Conservation (phyloP, 2,113 vertebrate genomes). For the Uropsilus gracilis region DNA sequence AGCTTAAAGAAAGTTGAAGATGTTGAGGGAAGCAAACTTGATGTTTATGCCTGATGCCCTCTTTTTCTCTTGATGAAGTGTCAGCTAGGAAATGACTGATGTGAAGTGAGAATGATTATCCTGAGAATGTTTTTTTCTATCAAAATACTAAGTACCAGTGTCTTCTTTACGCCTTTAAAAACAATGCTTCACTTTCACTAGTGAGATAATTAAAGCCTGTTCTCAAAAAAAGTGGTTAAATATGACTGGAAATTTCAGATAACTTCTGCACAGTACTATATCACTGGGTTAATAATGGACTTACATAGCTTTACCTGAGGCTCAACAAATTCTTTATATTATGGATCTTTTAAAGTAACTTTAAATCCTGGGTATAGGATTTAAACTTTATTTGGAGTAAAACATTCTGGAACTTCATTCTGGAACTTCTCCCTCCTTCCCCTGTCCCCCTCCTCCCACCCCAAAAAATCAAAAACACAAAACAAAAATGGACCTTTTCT, state of each 20-base stretch:
- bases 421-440: too few relatives aligned
- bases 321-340: background rate
- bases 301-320: background rate
- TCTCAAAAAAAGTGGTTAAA: constrained; percentile 41
- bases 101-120: background rate
- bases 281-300: background rate
- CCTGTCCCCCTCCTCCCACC: background rate
- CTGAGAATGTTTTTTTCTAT: background rate
- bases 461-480: background rate
- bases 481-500: background rate
- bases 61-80: background rate
- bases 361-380: background rate
- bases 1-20: background rate
- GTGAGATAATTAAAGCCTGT: constrained; percentile 31
- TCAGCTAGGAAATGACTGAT: constrained; percentile 28
- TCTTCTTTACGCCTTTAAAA: constrained; percentile 41
- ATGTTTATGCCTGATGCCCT: background rate
- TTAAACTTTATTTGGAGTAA: constrained; percentile 43
- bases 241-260: background rate
- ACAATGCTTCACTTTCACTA: constrained; percentile 26
- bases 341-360: constrained; percentile 33
- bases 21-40: background rate
- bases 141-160: constrained; percentile 11
- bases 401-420: constrained; percentile 36
- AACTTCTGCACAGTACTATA: background rate